These are phyloP conservation scores for Agonopterix heracliana DNA, from an alignment of 2,888 invertebrate genomes.

Conservation along the genomic window DNA sequence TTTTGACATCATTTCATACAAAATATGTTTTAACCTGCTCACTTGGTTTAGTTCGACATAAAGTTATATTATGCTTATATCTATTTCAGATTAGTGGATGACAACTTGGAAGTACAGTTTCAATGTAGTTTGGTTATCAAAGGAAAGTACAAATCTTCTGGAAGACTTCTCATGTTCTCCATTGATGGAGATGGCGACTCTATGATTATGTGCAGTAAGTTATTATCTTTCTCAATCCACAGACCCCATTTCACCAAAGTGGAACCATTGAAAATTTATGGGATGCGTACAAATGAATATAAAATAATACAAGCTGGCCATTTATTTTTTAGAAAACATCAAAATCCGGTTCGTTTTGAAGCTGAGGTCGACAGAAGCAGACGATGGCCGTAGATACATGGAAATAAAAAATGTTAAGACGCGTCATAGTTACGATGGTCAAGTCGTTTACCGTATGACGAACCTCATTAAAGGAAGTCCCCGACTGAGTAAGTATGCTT, in stretches of 20 bases:
- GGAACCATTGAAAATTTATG: neutral
- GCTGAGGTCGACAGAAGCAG: slow-evolving; percentile 22
- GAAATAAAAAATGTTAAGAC: slow-evolving; percentile 27
- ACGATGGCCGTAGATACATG: slow-evolving; percentile 32
- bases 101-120: slow-evolving; percentile 34
- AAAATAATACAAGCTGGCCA: neutral
- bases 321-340: slow-evolving; percentile 31
- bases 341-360: slow-evolving; percentile 29
- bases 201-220: slow-evolving; percentile 47
- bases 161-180: slow-evolving; percentile 39
- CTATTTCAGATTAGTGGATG: slow-evolving; percentile 29
- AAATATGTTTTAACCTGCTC: no score
- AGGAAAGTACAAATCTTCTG: slow-evolving; percentile 46
- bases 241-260: neutral
- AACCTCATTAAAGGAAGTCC: slow-evolving; percentile 46
- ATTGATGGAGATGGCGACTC: slow-evolving; percentile 48
- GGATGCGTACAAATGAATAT: neutral
- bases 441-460: slow-evolving; percentile 41
- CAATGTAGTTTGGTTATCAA: slow-evolving; percentile 45
- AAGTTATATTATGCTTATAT: neutral
- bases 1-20: no score
- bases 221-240: neutral
- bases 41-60: no score
- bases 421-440: slow-evolving; percentile 40
- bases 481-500: slow-evolving; percentile 42